Evolutionary conservation across 2,888 invertebrate genomes (phyloP).

Genomic region (Tachina lurida): DNA sequence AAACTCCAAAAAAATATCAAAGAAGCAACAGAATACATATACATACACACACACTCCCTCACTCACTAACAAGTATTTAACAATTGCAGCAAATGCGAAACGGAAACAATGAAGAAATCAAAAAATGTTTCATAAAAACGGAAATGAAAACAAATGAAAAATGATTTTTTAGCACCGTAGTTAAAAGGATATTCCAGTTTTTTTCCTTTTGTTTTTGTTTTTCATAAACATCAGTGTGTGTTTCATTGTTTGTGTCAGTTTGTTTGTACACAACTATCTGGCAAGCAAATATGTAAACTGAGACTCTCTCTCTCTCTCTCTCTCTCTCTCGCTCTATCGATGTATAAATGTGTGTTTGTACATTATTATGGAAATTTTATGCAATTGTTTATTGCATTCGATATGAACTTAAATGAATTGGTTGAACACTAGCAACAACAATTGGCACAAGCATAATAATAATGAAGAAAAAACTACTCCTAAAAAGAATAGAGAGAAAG

Average conservation of each 20-base stretch:
- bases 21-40: background rate
- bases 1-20: background rate
- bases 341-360: background rate
- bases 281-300: slow-evolving; percentile 17
- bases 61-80: slow-evolving; percentile 53
- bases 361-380: slow-evolving; percentile 57
- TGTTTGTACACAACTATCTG: slow-evolving; percentile 19
- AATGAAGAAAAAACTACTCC: background rate
- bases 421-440: slow-evolving; percentile 46
- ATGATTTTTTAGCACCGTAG: slow-evolving; percentile 66
- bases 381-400: slow-evolving; percentile 64
- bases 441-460: background rate
- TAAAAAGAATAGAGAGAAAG: background rate
- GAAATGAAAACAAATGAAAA: slow-evolving; percentile 70
- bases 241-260: slow-evolving; percentile 8
- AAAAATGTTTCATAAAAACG: slow-evolving; percentile 66
- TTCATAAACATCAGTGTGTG: slow-evolving; percentile 9
- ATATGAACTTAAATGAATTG: slow-evolving; percentile 69
- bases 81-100: slow-evolving; percentile 69
- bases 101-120: slow-evolving; percentile 70
- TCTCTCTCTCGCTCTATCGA: background rate
- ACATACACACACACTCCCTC: too few species aligned
- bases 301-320: background rate
- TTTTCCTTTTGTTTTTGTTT: background rate
- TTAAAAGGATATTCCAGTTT: slow-evolving; percentile 43